Base-by-base conservation (phyloP, 2,888 invertebrate species). In the Muschampia plurimacula region DNA sequence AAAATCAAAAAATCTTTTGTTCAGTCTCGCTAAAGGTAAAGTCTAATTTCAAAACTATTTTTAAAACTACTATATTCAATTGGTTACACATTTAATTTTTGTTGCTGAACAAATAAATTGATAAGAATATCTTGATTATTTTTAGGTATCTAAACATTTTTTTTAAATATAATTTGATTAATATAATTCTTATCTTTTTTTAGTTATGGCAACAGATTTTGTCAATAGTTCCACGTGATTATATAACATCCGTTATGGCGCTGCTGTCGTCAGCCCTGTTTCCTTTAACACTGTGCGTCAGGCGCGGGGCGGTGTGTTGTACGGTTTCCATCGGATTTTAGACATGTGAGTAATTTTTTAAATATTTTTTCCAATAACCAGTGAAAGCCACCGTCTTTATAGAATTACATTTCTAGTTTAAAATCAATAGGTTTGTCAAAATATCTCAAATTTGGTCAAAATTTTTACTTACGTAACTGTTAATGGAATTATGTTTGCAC, bases 401-500 rank as follows among this genome's bases (percentile, higher is more conserved):
- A 60, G 32, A 32, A 36, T 7, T 59, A 3, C 0, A 55, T 55
- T 73, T 22, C 0, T 39, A 13, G 5, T 39, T n/a, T 9, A 9
- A 15, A 52, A 66, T 39, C 4, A 15, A 52, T 32, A n/a, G 6
- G 4, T 39, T 12, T 39, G 7, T 10, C 67, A 36, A 46, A 36
- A 70, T 57, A 4, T 4, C 9, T 65, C 59, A 39, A 66, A 71
- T 71, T 71, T 71, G 65, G 71, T 59, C 15, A 62, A 36, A 59
- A 49, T 76, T 84, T 85, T 85, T 77, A 86, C 93, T 93, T 94
- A 94, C 93, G 93, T 94, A 93, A 93, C 88, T 74, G 64, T 64
- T 88, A 90, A 89, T 88, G 86, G 83, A 89, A 89, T 91, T 89
- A 89, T 86, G 87, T 86, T 89, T 87, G 89, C 92, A 92, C 91